Base-by-base conservation (phyloP, 2,888 invertebrate genomes). In the Euspilapteryx auroguttella region DNA sequence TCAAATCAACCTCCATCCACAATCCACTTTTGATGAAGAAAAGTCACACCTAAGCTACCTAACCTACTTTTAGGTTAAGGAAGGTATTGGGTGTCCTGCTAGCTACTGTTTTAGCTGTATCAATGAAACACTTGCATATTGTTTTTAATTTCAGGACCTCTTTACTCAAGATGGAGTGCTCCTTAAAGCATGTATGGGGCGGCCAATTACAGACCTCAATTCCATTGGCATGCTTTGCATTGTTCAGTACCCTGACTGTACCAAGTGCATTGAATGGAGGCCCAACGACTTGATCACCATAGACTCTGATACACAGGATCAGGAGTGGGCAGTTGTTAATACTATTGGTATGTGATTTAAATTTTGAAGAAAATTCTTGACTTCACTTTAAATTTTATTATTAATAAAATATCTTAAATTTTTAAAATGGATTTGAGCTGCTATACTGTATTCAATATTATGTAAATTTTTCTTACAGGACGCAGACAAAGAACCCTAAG, bases 271-370 rank as follows among this genome's bases (percentile, higher is more conserved):
- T 29, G 92, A 92, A 55, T 93, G 92, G 93, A 83, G 86, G 48
- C 89, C 89, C 1, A 83, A 83, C 34, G 89, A 90, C 50, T 73
- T 88, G 37, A 88, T 85, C 25, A 81, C 90, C 9, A 79, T 81
- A 6, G 87, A 89, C 39, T 82, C 85, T 0, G 88, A 88, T 39
- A 81, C 82, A 2, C 87, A 87, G 44, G 87, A 88, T 47, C 87
- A 88, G 45, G 90, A 89, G 47, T 91, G 92, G 92, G 87, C 89
- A 1, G 78, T 91, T 31, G 89, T 91, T 11, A 87, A 89, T 45
- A 85, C 88, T 24, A 84, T 83, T 41, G 77, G 77, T 71, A 51
- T 50, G 45, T 45, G 41, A 40, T 31, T 35, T 33, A 32, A 14
- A 11, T 32, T 29, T 21, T 8, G 8, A 1, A 12, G 12, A 2